A percentile compares a stretch with the other conserved stretches of the same genome.
phyloP scores from a whole-genome alignment of 1,140 invertebrate genomes.

The Plectus sambesii region DNA sequence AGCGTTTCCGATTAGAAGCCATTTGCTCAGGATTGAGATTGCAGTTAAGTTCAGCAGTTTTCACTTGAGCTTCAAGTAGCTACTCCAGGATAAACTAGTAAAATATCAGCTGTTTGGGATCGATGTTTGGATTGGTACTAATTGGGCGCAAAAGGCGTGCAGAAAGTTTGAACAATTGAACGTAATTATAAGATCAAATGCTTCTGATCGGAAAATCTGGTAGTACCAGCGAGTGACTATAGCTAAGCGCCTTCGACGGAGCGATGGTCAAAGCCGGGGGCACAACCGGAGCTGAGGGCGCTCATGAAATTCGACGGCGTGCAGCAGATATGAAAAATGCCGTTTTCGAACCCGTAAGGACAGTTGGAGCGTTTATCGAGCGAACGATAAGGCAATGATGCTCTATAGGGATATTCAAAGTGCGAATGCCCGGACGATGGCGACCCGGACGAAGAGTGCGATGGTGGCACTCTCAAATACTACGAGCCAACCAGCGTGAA shows the following conservation, averaged over 20 bases:
- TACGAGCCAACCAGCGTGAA: slow-evolving; percentile 16
- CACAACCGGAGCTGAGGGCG: slow-evolving; percentile 4
- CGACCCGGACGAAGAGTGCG: background rate
- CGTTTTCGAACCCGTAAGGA: slow-evolving; percentile 20
- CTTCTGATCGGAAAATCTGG: too few relatives aligned
- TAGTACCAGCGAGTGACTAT: too few relatives aligned
- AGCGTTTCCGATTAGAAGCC: too few relatives aligned
- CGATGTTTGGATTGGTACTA: too few relatives aligned
- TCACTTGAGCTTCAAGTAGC: too few relatives aligned
- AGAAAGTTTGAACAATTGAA: too few relatives aligned
- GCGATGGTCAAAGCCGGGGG: slow-evolving; percentile 32
- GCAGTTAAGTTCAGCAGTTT: too few relatives aligned
- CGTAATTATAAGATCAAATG: too few relatives aligned
- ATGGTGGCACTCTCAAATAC: slow-evolving; percentile 6
- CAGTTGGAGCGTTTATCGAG: slow-evolving; percentile 4
- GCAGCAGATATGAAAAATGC: slow-evolving; percentile 10
- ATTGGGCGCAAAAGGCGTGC: too few relatives aligned
- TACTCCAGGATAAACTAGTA: too few relatives aligned
- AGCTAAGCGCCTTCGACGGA: slow-evolving; percentile 29
- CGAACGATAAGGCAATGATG: background rate
- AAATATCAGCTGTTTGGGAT: slow-evolving; percentile 9
- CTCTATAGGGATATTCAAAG: slow-evolving; percentile 9
- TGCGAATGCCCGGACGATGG: slow-evolving; percentile 19
- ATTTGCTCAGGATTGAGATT: too few relatives aligned
- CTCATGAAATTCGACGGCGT: slow-evolving; percentile 13